Base-by-base conservation (phyloP, 2,888 invertebrate species). In the Fragum sueziense region DNA sequence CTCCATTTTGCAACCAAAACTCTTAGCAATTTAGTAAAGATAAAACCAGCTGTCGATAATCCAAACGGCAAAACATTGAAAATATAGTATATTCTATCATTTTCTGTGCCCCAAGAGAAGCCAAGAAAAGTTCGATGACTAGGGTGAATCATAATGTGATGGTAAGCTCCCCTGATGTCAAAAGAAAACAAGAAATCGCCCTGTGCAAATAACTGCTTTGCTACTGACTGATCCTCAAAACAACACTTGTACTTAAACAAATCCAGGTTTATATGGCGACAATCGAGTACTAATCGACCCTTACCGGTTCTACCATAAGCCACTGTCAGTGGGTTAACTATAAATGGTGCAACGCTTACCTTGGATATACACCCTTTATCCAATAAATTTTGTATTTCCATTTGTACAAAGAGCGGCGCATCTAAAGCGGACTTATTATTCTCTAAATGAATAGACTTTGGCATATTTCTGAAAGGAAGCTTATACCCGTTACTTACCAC, bases 1-100 rank as follows among this genome's bases (percentile, higher is more conserved):
- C 77, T 73, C 62, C 73, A 77, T 57, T 70, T 25, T 67, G 70
- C 77, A 0, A 82, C 61, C 22, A 75, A 51, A 20, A 52, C 73
- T 59, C 76, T 41, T 27, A 74, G n/a, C 20, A 80, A 29, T 61
- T 85, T 80, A 0, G 80, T 74, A 62, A 80, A 85, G 22, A 82
- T 80, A 68, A 47, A 79, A n/a, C 82, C 78, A 14, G 82, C 76
- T 0, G 71, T 79, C 17, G 77, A 69, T 4, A 86, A 34, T 27
- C 80, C 82, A 69, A 79, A 86, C 3, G 78, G 41, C 27, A 85
- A 57, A 52, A 80, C 82, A 29, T 59, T 79, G 14, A 70, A 84
- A 1, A 73, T 71, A 67, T 65, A 86, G 71, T 74, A 80, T 1
- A 33, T 17, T 54, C 9, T 57, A 1, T n/a, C 1, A 22, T 51